phyloP scores from a whole-genome alignment of 2,113 vertebrate genomes.

The Helogale parvula region DNA sequence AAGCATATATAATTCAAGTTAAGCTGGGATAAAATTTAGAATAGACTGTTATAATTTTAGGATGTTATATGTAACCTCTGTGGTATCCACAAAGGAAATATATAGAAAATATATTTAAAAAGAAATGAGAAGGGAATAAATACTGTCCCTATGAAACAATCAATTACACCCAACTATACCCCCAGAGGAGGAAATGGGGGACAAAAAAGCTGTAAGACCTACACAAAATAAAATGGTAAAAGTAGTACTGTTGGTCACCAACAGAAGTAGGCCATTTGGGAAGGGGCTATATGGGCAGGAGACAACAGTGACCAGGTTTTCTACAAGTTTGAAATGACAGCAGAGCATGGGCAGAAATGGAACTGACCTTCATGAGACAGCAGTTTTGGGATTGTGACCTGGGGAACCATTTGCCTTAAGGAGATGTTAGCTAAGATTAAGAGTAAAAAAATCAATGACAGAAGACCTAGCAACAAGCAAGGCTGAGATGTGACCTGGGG shows the following conservation, averaged over 20 bases:
- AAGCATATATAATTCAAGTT: not conserved
- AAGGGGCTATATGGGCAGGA: not conserved
- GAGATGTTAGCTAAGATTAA: not conserved
- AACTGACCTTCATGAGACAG: not conserved
- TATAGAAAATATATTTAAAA: not conserved
- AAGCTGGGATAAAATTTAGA: not conserved
- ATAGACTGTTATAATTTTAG: not conserved
- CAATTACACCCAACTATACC: not conserved
- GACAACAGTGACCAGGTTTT: not conserved
- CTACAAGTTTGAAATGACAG: not conserved
- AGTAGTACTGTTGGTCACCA: not conserved
- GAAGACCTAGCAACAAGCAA: not conserved
- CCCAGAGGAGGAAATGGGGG: not conserved
- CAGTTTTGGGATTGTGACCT: not conserved
- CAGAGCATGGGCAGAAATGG: not conserved
- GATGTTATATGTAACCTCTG: not conserved
- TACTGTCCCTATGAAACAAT: not conserved
- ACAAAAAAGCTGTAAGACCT: not conserved
- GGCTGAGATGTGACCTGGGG: not conserved
- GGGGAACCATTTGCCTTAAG: not conserved
- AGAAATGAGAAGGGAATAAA: not conserved
- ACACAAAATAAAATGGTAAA: not conserved
- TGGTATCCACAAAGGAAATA: not conserved
- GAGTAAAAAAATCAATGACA: not conserved
- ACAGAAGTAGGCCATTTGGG: not conserved